Percentiles rank a stretch among this genome's conserved stretches.
Evolutionary conservation across 2,888 invertebrate genomes (phyloP).

Genomic region (Poecilobothrus nobilitatus): DNA sequence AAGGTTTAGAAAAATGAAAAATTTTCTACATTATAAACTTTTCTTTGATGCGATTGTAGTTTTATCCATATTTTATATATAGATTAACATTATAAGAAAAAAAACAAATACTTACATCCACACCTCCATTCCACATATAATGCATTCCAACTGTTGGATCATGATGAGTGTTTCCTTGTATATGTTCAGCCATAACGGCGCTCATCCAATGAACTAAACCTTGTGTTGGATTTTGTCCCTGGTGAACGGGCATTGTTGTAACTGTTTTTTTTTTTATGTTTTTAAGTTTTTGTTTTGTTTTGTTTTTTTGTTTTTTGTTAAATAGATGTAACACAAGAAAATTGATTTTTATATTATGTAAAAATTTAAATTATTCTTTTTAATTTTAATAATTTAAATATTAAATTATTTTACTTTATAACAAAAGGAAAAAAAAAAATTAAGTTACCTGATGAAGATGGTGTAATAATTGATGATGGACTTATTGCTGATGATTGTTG

Average conservation of each 20-base stretch:
- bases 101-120: conserved; percentile 38
- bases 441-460: not conserved
- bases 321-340: no score
- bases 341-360: no score
- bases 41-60: no score
- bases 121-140: conserved; percentile 46
- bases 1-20: no score
- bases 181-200: conserved; percentile 86
- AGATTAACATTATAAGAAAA: no score
- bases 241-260: conserved; percentile 41
- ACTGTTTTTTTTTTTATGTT: not conserved
- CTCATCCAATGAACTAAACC: conserved; percentile 94
- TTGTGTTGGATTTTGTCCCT: conserved; percentile 59
- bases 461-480: conserved; percentile 23
- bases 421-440: not conserved
- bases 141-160: conserved; percentile 46
- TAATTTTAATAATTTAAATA: no score
- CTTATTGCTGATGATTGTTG: conserved; percentile 20
- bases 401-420: no score
- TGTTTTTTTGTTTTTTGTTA: no score
- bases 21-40: no score
- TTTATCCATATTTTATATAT: no score
- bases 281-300: no score
- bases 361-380: no score
- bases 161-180: conserved; percentile 72